Evolutionary conservation across 2,888 invertebrate species (phyloP).

Genomic region (Mythimna ferrago): DNA sequence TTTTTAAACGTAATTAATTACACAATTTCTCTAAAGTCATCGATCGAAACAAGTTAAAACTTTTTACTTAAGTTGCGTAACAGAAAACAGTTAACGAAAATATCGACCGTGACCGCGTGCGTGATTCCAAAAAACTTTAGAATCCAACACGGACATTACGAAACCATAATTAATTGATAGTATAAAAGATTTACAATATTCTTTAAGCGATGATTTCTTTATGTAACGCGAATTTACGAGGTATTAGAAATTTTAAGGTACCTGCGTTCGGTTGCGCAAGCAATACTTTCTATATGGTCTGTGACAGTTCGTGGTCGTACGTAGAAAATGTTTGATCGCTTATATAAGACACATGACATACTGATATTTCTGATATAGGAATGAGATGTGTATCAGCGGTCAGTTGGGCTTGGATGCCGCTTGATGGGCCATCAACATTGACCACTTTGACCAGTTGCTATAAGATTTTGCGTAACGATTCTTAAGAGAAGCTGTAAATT

Average conservation of each 20-base stretch:
- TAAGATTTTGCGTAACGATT: conserved; percentile 10
- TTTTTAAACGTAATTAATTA: not conserved
- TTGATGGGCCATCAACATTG: conserved; percentile 12
- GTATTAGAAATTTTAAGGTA: conserved; percentile 74
- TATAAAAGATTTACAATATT: conserved; percentile 65
- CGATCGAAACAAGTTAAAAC: conserved; percentile 14
- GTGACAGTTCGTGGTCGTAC: conserved; percentile 64
- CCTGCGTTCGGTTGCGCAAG: conserved; percentile 68
- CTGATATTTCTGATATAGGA: conserved; percentile 46
- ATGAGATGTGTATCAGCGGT: conserved; percentile 40
- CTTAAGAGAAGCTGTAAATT: not conserved
- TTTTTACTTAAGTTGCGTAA: conserved; percentile 44
- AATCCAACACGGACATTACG: conserved; percentile 44
- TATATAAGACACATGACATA: conserved; percentile 63
- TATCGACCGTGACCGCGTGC: conserved; percentile 51
- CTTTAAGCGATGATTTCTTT: conserved; percentile 68
- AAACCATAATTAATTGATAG: conserved; percentile 65
- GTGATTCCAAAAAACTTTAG: conserved; percentile 39
- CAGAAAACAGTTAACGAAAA: conserved; percentile 45
- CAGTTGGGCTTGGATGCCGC: conserved; percentile 1
- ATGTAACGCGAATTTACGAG: conserved; percentile 72
- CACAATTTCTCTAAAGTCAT: not conserved
- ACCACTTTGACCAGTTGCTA: conserved; percentile 16
- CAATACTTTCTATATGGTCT: conserved; percentile 71
- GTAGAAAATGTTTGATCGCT: conserved; percentile 66